Evolutionary conservation across 2,888 invertebrate genomes (phyloP).

Genomic region (Arrhopalites spinosus): DNA sequence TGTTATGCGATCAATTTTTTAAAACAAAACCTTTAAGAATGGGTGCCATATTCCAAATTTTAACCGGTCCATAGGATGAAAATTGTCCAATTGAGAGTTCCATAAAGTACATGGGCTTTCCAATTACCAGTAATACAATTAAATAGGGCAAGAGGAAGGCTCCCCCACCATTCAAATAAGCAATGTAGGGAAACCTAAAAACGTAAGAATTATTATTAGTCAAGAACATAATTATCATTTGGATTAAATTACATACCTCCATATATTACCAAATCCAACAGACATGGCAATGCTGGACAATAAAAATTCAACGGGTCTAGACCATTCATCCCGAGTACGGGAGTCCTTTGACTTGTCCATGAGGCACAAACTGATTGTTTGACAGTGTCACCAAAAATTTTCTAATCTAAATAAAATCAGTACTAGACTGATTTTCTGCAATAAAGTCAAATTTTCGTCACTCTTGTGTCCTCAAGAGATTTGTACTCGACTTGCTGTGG

Average conservation of each 20-base stretch:
- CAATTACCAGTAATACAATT: conserved; percentile 68
- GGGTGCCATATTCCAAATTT: conserved; percentile 58
- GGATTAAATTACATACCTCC: conserved; percentile 61
- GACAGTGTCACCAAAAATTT: no score
- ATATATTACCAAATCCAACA: conserved; percentile 71
- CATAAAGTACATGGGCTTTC: conserved; percentile 81
- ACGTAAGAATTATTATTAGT: conserved; percentile 62
- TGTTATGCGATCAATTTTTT: no score
- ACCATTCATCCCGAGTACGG: conserved; percentile 61
- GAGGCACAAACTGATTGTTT: no score
- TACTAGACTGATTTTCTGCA: no score
- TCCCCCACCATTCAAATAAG: conserved; percentile 70
- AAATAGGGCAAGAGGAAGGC: conserved; percentile 72
- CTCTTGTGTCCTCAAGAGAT: no score
- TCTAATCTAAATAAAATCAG: no score
- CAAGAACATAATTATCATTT: conserved; percentile 61
- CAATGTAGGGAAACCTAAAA: conserved; percentile 67
- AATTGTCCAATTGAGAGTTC: conserved; percentile 84
- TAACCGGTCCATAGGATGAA: conserved; percentile 74
- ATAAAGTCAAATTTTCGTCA: no score
- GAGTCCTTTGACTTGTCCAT: background rate
- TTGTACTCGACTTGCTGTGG: no score
- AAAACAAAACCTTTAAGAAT: conserved; percentile 36
- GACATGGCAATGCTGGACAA: conserved; percentile 74
- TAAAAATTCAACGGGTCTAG: conserved; percentile 67